These are phyloP conservation scores for Epinotia ramella DNA, from an alignment of 2,888 invertebrate genomes.

Conservation along the genomic window DNA sequence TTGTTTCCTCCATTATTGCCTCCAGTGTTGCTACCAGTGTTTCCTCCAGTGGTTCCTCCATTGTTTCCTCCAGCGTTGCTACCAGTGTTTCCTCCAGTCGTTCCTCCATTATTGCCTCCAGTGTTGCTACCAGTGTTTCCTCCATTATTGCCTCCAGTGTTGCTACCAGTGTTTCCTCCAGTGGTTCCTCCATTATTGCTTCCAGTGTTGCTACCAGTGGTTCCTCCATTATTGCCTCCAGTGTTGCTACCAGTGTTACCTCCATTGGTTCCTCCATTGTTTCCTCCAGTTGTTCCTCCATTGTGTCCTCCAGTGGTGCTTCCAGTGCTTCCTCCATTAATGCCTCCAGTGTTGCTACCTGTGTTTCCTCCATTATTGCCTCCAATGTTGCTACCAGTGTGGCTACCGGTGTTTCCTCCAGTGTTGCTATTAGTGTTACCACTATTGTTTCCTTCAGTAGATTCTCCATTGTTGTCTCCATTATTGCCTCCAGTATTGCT, in stretches of 20 bases:
- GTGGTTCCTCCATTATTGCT: too few species aligned
- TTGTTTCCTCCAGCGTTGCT: neutral
- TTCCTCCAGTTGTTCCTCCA: too few species aligned
- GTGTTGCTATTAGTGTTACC: too few species aligned
- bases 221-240: neutral
- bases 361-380: neutral
- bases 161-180: neutral
- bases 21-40: neutral
- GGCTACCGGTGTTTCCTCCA: slow-evolving; percentile 18
- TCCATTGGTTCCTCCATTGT: too few species aligned
- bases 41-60: neutral
- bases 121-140: neutral
- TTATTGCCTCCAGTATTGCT: neutral
- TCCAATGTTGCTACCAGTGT: neutral
- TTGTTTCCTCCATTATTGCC: neutral
- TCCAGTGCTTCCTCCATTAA: neutral
- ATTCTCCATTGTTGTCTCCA: neutral
- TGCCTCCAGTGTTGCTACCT: neutral
- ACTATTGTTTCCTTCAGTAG: too few species aligned
- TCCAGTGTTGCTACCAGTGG: neutral
- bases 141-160: too few species aligned
- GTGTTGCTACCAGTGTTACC: neutral
- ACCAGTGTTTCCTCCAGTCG: neutral
- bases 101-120: too few species aligned
- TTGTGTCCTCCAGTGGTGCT: too few species aligned